These are phyloP conservation scores for Oncopeltus fasciatus DNA, from an alignment of 1,140 invertebrate species.

Conservation along the genomic window DNA sequence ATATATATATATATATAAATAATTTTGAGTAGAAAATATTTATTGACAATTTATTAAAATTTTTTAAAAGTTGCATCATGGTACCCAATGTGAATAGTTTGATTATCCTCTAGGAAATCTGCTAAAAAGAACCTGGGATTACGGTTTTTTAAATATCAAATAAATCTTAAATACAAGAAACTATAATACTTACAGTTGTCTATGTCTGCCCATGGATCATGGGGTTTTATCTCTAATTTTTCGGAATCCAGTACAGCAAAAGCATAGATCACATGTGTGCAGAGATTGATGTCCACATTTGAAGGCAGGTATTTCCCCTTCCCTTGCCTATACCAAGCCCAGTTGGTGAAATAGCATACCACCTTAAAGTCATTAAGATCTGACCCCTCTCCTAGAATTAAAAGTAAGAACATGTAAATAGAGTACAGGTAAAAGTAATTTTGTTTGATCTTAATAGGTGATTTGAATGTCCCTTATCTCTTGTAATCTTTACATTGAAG, in stretches of 20 bases:
- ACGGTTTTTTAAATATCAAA: background rate
- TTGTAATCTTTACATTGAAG: too few relatives aligned
- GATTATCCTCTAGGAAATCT: too few relatives aligned
- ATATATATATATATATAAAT: too few relatives aligned
- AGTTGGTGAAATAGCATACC: slow-evolving; percentile 87
- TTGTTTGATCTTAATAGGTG: too few relatives aligned
- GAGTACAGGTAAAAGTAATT: too few relatives aligned
- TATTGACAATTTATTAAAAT: too few relatives aligned
- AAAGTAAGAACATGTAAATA: too few relatives aligned
- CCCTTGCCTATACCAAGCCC: slow-evolving; percentile 81
- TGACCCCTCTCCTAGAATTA: too few relatives aligned
- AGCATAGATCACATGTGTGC: slow-evolving; percentile 83
- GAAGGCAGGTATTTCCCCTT: slow-evolving; percentile 67
- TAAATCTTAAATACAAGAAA: background rate
- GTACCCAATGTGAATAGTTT: too few relatives aligned
- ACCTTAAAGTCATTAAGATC: slow-evolving; percentile 46
- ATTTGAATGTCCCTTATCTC: too few relatives aligned
- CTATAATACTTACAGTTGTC: slow-evolving; percentile 52
- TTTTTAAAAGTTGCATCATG: too few relatives aligned
- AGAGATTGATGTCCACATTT: slow-evolving; percentile 70
- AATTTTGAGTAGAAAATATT: too few relatives aligned
- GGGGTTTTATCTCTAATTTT: slow-evolving; percentile 59
- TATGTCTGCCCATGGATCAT: slow-evolving; percentile 78
- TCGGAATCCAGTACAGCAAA: slow-evolving; percentile 74
- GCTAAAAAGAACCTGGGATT: background rate